Conservation (phyloP, 2,113 vertebrate species). For the Suricata suricatta region DNA sequence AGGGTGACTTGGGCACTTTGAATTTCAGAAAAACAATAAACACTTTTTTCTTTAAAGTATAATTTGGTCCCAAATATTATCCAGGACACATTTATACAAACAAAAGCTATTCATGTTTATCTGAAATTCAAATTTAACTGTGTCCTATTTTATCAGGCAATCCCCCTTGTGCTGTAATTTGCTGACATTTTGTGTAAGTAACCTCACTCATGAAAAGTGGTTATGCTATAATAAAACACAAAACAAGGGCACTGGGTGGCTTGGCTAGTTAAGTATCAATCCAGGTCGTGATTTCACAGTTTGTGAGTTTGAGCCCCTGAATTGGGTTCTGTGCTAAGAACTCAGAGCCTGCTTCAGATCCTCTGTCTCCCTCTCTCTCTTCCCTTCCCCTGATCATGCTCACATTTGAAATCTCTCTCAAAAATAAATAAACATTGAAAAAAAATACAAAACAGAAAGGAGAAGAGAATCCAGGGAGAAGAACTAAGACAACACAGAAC, state of each 20-base stretch:
- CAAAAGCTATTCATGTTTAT: not conserved
- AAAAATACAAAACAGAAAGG: not conserved
- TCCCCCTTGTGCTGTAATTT: not conserved
- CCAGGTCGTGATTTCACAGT: too few species aligned
- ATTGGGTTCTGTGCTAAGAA: too few species aligned
- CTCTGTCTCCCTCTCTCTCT: too few species aligned
- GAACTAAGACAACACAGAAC: not conserved
- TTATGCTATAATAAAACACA: not conserved
- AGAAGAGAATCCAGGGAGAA: not conserved
- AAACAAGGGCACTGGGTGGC: not conserved
- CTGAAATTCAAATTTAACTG: not conserved
- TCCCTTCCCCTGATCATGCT: too few species aligned
- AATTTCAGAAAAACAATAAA: not conserved
- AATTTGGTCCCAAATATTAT: not conserved
- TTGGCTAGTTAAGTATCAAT: too few species aligned
- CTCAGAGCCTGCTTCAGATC: too few species aligned
- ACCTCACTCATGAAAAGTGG: not conserved
- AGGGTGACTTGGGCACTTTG: not conserved
- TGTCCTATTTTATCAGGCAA: not conserved
- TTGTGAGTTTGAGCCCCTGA: too few species aligned
- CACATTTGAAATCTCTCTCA: too few species aligned
- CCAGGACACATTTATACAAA: not conserved
- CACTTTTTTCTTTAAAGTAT: not conserved
- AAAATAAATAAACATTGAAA: not conserved
- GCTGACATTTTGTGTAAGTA: not conserved